These are phyloP conservation scores for Coronaproctus castanopsis DNA, from an alignment of 2,888 invertebrate species.

Conservation along the genomic window DNA sequence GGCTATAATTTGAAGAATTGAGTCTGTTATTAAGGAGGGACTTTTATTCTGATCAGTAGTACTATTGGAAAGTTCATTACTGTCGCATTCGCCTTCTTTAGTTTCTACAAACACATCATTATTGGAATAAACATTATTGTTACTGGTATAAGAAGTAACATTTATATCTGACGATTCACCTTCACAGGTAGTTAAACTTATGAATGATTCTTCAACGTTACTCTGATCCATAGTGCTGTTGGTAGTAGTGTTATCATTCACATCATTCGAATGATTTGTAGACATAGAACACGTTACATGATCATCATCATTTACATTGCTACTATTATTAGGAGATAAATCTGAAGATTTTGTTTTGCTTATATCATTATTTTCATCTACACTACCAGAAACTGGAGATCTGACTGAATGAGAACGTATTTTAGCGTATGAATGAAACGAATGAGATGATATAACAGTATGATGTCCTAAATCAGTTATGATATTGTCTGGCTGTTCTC, in stretches of 20 bases:
- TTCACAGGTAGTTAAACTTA: no score
- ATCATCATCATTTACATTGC: neutral
- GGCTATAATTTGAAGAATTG: no score
- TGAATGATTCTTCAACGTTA: neutral
- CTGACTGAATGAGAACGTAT: neutral
- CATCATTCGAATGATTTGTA: neutral
- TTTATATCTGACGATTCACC: neutral
- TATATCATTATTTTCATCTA: neutral
- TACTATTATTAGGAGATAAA: no score
- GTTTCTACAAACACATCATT: no score
- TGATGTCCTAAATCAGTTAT: neutral
- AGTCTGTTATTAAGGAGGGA: no score
- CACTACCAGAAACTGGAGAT: neutral
- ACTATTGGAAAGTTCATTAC: no score
- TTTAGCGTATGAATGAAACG: conserved; percentile 16
- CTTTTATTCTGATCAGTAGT: no score
- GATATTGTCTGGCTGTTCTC: no score
- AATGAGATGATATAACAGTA: conserved; percentile 3
- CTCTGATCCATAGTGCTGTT: neutral
- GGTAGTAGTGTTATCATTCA: neutral
- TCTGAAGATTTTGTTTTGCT: neutral
- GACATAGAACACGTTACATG: neutral
- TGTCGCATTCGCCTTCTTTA: no score
- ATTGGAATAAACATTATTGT: neutral
- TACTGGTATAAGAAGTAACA: neutral